Percentiles rank a stretch among this genome's conserved stretches.
Evolutionary conservation across 2,113 vertebrate species (phyloP).

Genomic region (Corynorhinus townsendii): DNA sequence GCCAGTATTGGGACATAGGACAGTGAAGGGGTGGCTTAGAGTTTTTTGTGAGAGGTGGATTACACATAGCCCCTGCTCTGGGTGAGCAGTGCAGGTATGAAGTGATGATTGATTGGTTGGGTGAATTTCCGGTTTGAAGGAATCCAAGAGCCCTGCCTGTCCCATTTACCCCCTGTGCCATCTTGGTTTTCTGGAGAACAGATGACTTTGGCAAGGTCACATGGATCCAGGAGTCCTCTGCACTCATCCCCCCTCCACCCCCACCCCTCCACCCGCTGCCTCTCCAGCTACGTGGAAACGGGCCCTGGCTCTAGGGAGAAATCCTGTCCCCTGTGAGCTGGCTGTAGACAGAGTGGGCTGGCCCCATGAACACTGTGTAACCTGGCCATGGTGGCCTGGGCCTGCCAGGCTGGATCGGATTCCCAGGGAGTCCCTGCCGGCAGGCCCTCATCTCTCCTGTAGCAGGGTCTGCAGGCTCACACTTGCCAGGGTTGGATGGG

Average conservation of each 20-base stretch:
- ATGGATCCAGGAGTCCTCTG: not conserved
- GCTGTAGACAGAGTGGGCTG: not conserved
- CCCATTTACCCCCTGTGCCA: rapidly evolving
- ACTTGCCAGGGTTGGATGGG: not conserved
- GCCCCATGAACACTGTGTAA: not conserved
- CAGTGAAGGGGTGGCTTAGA: not conserved
- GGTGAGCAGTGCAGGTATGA: not conserved
- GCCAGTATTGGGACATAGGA: not conserved
- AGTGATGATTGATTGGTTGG: not conserved
- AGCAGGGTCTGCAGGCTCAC: not conserved
- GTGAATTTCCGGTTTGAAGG: not conserved
- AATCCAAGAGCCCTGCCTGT: not conserved
- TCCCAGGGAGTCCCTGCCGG: rapidly evolving
- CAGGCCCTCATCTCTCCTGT: not conserved
- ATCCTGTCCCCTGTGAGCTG: not conserved
- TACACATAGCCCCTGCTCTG: not conserved
- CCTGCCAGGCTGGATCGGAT: not conserved
- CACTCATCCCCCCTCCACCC: too few relatives aligned
- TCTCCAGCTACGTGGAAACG: not conserved
- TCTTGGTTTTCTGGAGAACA: conserved; percentile 5
- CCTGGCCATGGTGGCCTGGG: not conserved
- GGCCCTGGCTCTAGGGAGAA: not conserved
- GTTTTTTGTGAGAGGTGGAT: not conserved
- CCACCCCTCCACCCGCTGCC: not conserved
- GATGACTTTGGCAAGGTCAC: not conserved